Evolutionary conservation across 1,140 invertebrate species (phyloP), one percentile per base, ranked within the genome.

Genomic region (Procambarus virginalis): DNA sequence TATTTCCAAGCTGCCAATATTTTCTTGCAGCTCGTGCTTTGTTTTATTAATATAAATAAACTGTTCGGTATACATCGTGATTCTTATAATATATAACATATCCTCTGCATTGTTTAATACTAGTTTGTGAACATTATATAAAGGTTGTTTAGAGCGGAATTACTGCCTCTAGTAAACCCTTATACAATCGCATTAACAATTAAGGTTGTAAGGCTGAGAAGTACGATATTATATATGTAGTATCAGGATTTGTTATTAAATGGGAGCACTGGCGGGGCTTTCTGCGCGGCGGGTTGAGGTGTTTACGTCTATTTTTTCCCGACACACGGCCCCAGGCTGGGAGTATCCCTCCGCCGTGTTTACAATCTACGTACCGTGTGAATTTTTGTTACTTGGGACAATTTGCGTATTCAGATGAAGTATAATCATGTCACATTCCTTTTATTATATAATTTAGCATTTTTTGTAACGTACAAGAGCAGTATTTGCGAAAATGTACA

Each of bases 271-370:
- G 45, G 8, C 64, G 83, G 84, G 22, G 17, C 83, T 90, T 90
- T 85, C 89, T 86, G 48, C 77, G 48, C 78, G 83, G 77, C 89
- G 73, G 89, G 77, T 82, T 64, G 51, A 76, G 86, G 86, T 88
- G 89, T 90, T 90, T 90, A 90, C 89, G 84, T 85, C 89, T 90
- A 85, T 90, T 90, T 90, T 90, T 85, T 80, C 89, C 83, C 83
- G 78, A 84, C 83, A 83, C 78, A 70, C 76, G 55, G 83, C 89
- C 78, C 68, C 89, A 81, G 86, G 86, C 86, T 20, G 64, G 51
- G 83, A 68, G 89, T 90, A 90, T 85, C 60, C 10, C 77, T 90
- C 77, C 89, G 89, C 89, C 78, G 77, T 90, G 89, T 90, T 90
- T 84, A 90, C 89, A 90, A 34, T 90, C 88, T 84, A 51, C 82